Evolutionary conservation across 2,113 vertebrate species (phyloP), one percentile per base, ranked within the genome.

Genomic region (Corvus cornix): DNA sequence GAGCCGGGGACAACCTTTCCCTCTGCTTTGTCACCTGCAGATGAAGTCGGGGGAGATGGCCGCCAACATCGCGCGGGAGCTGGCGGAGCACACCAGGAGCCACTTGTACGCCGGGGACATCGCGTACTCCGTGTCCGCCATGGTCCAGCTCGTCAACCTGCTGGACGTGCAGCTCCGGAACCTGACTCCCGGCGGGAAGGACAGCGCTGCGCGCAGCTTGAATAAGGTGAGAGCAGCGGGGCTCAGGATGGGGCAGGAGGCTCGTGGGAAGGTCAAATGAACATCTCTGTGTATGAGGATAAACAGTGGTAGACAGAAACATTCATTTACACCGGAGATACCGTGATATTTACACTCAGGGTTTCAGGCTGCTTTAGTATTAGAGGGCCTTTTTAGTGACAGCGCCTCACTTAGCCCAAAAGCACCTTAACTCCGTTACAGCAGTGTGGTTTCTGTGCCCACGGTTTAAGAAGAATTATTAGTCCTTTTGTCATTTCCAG

Each of bases 71-170:
- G 99, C 99, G 23, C 98, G 99, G 73, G 99, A 99, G 95, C 98
- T 99, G 51, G 99, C 99, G 0, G 99, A 99, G 85, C 99, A 99
- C 87, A 99, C 99, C 7, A 98, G 99, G 94, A 98, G 94, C 72
- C 98, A 98, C 49, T 89, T 99, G 90, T 99, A 99, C 6, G 98
- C 99, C 0, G 99, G 99, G 0, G 99, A 99, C 96, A 98, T 99
- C 92, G 98, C 98, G 0, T 99, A 98, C 94, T 99, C 99, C 0
- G 99, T 99, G 41, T 98, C 98, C 0, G 99, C 99, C 89, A 99
- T 99, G 98, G 99, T 99, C 30, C 99, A 99, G 96, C 98, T 99
- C 67, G 99, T 99, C 51, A 99, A 99, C 75, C 98, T 99, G 73
- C 97, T 99, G 3, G 99, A 99, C 1, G 98, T 99, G 28, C 99